A percentile compares a stretch with the other conserved stretches of the same genome.
These are phyloP conservation scores for Drosophila buzzatii DNA, from an alignment of 2,888 invertebrate species.

Conservation along the genomic window DNA sequence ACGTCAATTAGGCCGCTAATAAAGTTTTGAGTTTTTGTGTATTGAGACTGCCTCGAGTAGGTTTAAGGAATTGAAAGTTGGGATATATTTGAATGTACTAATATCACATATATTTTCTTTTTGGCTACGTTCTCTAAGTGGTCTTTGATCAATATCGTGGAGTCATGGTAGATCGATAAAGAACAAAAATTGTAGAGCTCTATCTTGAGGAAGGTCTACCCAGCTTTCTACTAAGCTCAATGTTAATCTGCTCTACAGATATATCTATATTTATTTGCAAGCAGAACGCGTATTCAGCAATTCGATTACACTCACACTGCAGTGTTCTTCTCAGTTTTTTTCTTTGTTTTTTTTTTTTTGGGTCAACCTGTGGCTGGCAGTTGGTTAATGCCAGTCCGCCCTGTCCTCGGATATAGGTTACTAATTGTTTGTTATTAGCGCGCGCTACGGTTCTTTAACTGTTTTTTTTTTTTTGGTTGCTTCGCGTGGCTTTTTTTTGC, in stretches of 20 bases:
- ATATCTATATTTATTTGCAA: neutral
- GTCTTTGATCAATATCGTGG: neutral
- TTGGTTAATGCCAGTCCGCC: constrained; percentile 62
- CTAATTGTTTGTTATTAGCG: constrained; percentile 79
- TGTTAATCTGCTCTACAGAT: neutral
- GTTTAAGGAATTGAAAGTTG: neutral
- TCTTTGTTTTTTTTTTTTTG: constrained; percentile 43
- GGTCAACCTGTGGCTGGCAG: constrained; percentile 44
- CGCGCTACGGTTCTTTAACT: constrained; percentile 67
- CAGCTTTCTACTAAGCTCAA: neutral
- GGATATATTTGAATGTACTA: neutral
- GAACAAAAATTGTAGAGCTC: too few species aligned
- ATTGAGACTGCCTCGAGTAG: neutral
- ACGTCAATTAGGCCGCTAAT: constrained; percentile 12
- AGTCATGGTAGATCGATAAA: too few species aligned
- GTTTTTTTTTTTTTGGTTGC: constrained; percentile 35
- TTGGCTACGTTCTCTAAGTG: neutral
- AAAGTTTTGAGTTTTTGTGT: neutral
- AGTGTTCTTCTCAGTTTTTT: neutral
- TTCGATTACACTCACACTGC: neutral
- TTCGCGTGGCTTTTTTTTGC: neutral
- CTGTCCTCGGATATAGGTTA: constrained; percentile 64
- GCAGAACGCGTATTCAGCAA: neutral
- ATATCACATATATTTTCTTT: too few species aligned
- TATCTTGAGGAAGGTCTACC: neutral